Conservation (phyloP, 2,797 vertebrate genomes). For the Anas bahamensis region DNA sequence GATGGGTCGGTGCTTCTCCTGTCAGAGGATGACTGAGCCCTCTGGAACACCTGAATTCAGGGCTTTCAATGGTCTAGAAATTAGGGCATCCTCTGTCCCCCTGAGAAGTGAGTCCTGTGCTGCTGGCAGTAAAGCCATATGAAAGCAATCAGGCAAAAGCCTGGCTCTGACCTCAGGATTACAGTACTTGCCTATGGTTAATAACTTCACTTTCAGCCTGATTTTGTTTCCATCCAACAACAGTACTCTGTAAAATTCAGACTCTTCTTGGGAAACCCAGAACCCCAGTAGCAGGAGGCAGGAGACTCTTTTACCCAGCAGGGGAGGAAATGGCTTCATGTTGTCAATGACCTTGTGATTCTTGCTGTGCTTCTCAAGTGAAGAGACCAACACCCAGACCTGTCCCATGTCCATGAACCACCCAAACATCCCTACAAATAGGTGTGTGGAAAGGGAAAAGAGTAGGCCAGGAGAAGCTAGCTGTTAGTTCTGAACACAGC, state of each 20-base stretch:
- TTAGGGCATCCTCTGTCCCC: not conserved
- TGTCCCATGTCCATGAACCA: not conserved
- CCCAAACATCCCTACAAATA: not conserved
- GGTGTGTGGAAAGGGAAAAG: not conserved
- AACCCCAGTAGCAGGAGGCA: not conserved
- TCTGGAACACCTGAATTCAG: not conserved
- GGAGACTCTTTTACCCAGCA: not conserved
- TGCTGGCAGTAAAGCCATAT: not conserved
- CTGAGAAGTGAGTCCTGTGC: not conserved
- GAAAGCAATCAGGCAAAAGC: not conserved
- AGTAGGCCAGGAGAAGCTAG: not conserved
- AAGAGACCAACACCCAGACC: not conserved
- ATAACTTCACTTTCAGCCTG: not conserved
- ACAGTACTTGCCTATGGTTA: not conserved
- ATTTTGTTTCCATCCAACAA: not conserved
- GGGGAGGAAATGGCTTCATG: not conserved
- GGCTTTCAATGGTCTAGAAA: not conserved
- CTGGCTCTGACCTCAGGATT: not conserved
- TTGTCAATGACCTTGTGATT: not conserved
- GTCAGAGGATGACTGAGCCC: not conserved
- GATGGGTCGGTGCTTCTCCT: not conserved
- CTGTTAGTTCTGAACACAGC: not conserved
- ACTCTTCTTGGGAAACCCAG: not conserved
- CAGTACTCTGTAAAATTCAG: not conserved
- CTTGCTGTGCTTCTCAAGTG: not conserved